Evolutionary conservation across 2,113 vertebrate species (phyloP), one percentile per base, ranked within the genome.

Genomic region (Leucopsar rothschildi): DNA sequence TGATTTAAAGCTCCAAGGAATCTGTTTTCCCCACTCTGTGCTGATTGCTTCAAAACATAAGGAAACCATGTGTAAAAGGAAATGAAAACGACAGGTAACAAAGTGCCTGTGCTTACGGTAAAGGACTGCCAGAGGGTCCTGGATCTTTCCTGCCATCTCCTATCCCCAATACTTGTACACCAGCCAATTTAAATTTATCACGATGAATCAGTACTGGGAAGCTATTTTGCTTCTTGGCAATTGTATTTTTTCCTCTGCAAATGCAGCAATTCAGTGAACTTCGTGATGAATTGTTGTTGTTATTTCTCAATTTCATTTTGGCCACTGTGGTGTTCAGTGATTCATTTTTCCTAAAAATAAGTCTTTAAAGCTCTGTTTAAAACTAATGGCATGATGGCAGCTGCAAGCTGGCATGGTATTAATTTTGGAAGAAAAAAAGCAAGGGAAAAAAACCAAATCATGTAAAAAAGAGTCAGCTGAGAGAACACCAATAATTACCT

Each of bases 291-390:
- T 95, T 65, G 79, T 66, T 82, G 73, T 84, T 91, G 57, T 81
- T 88, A 94, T 90, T 94, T 92, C 86, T 84, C 95, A 91, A 91
- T 87, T 84, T 86, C 78, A 61, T 71, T 77, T 81, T 91, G 81
- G 90, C 75, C 77, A 63, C 44, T 0, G 0, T 81, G 53, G 76
- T 78, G 82, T 86, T 96, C 6, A 1, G 56, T 76, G 95, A 95
- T 86, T 92, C 49, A 88, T 86, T 92, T 91, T 68, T 73, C 66
- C 92, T 96, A 95, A 94, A 94, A 94, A 93, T 93, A 92, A 82
- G 45, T 68, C 66, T 92, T 90, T 77, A 89, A 93, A 95, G 56
- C 22, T 27, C 33, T 47, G 24, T 93, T 95, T 92, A 84, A 91
- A 93, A 94, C 61, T 42, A 80, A 86, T 28, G 27, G 52, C 44